These are phyloP conservation scores for Trachops cirrhosus DNA, from an alignment of 2,797 vertebrate genomes.

Conservation along the genomic window DNA sequence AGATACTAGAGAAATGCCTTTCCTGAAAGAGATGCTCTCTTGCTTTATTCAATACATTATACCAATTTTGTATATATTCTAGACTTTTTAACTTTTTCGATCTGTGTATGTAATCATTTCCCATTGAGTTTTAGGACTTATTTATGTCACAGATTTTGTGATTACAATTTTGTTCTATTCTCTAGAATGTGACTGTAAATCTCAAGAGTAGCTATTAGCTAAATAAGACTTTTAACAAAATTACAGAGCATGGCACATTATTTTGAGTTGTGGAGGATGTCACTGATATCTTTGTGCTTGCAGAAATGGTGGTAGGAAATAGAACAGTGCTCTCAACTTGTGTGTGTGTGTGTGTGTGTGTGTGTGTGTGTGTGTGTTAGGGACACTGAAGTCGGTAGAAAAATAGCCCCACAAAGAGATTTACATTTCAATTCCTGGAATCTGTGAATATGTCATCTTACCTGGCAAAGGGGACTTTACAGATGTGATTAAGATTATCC, in stretches of 20 bases:
- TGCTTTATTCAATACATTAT: background rate
- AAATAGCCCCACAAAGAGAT: background rate
- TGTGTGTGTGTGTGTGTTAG: background rate
- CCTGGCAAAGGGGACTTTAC: background rate
- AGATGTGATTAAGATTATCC: background rate
- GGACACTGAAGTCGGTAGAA: background rate
- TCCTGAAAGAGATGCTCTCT: background rate
- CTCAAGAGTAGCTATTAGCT: background rate
- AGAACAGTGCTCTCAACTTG: background rate
- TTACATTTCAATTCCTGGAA: background rate
- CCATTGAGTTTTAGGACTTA: background rate
- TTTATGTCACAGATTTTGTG: background rate
- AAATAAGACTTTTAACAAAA: constrained; percentile 8
- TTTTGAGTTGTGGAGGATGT: background rate
- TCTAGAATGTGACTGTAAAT: background rate
- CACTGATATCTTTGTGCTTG: background rate
- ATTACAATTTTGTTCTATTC: background rate
- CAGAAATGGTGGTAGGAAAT: background rate
- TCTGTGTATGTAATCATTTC: background rate
- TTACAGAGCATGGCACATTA: background rate
- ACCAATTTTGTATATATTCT: background rate
- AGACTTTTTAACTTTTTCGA: background rate
- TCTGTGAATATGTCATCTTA: background rate
- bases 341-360: background rate
- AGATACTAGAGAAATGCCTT: background rate